Evolutionary conservation across 2,797 vertebrate genomes (phyloP).

Genomic region (Poecilia wingei): DNA sequence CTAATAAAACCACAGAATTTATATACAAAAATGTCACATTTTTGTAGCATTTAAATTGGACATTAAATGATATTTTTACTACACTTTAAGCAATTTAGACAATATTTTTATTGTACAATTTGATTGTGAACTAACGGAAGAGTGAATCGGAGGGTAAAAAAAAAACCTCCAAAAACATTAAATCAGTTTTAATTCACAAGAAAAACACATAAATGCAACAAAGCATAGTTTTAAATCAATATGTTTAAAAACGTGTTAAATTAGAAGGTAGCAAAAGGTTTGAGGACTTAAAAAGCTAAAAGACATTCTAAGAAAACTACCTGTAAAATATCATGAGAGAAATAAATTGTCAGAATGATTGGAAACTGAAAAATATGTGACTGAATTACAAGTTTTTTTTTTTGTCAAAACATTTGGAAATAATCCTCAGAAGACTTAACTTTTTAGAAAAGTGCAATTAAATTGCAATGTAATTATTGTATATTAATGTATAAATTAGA

Average conservation of each 20-base stretch:
- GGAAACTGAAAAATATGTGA: neutral
- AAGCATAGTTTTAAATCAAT: neutral
- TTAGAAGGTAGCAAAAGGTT: neutral
- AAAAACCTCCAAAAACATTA: neutral
- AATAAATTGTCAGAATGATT: neutral
- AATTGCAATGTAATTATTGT: neutral
- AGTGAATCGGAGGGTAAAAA: neutral
- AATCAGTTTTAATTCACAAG: neutral
- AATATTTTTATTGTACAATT: neutral
- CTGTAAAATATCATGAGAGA: neutral
- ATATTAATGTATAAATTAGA: no score
- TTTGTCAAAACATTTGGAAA: neutral
- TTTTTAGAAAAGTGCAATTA: neutral
- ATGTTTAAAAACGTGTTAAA: neutral
- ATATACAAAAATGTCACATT: neutral
- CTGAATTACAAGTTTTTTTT: neutral
- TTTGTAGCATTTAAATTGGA: neutral
- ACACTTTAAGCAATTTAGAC: neutral
- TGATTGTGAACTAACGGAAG: neutral
- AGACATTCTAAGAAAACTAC: neutral
- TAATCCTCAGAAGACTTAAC: neutral
- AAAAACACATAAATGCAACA: neutral
- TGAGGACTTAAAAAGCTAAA: neutral
- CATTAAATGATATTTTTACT: neutral
- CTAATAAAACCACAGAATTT: neutral